phyloP scores from a whole-genome alignment of 1,140 invertebrate species.

The Neodiprion lecontei region DNA sequence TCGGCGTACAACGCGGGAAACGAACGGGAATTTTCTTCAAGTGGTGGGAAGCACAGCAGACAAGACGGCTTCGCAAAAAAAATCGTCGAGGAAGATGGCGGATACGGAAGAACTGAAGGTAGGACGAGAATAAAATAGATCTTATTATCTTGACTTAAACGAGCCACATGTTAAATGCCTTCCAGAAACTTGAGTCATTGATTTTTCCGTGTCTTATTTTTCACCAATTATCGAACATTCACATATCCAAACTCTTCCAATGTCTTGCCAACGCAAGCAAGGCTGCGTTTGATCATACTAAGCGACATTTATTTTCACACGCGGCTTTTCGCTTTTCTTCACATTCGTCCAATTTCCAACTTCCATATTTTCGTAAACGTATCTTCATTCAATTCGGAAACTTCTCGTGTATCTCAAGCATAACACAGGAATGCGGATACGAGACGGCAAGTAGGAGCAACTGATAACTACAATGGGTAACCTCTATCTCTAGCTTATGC shows the following conservation, averaged over 20 bases:
- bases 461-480: not conserved
- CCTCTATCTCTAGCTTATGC: not conserved
- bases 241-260: not conserved
- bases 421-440: not conserved
- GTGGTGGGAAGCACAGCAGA: slow-evolving; percentile 8
- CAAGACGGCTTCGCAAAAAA: slow-evolving; percentile 51
- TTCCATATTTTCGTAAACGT: not conserved
- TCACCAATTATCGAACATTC: not conserved
- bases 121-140: slow-evolving; percentile 33
- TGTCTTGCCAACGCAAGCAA: not conserved
- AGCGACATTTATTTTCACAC: slow-evolving; percentile 1
- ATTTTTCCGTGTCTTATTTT: not conserved
- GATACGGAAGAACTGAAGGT: slow-evolving; percentile 58
- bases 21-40: not conserved
- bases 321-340: not conserved
- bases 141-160: not conserved
- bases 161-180: not conserved
- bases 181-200: not conserved
- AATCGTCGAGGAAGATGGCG: slow-evolving; percentile 54
- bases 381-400: not conserved
- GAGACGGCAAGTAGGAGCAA: not conserved
- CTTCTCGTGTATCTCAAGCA: not conserved
- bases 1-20: not conserved
- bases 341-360: not conserved
- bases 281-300: not conserved